phyloP scores from a whole-genome alignment of 2,113 vertebrate species.

The Phalacrocorax carbo region DNA sequence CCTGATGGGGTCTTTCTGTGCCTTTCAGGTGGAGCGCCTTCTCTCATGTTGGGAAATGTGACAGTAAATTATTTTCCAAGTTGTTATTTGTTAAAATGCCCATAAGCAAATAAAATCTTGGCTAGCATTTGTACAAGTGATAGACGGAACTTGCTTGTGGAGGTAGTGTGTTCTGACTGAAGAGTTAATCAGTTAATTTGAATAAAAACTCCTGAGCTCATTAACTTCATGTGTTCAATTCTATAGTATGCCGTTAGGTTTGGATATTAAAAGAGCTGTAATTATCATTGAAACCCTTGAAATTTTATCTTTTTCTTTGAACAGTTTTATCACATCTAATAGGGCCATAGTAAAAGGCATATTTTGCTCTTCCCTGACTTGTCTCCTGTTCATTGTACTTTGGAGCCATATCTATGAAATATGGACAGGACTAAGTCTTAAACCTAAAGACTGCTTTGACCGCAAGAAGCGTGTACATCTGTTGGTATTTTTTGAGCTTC shows the following conservation, averaged over 20 bases:
- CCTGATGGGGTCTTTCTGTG: background rate
- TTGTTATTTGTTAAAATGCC: background rate
- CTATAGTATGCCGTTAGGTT: background rate
- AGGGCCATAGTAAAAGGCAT: background rate
- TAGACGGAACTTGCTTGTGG: background rate
- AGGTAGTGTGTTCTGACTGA: background rate
- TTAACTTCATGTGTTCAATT: background rate
- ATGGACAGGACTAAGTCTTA: background rate
- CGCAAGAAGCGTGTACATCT: accelerated
- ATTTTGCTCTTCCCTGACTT: background rate
- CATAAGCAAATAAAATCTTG: background rate
- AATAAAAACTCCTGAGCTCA: background rate
- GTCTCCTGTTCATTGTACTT: background rate
- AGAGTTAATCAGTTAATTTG: background rate
- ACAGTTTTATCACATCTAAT: accelerated
- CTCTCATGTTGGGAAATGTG: background rate
- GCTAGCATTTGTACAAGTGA: background rate
- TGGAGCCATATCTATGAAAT: background rate
- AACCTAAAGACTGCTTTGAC: background rate
- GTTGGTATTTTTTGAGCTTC: background rate
- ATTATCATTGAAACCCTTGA: background rate
- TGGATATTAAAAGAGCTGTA: background rate
- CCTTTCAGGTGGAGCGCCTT: background rate
- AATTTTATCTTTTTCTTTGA: background rate
- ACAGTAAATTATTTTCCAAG: background rate